Evolutionary conservation across 2,888 invertebrate genomes (phyloP), one percentile per base, ranked within the genome.

Genomic region (Plutella xylostella): DNA sequence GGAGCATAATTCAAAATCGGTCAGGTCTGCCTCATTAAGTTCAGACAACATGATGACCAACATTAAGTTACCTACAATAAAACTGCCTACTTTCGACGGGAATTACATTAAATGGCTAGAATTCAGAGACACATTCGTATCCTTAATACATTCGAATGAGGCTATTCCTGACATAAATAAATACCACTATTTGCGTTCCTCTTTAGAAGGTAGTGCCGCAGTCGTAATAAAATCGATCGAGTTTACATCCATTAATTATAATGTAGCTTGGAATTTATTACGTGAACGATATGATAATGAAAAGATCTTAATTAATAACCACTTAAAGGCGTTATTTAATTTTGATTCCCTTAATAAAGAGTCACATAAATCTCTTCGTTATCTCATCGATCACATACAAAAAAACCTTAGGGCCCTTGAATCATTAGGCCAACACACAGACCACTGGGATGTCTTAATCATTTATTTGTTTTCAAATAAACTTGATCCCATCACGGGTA

Each of bases 231-330:
- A 43, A 7, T 51, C 52, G 7, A 19, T 54, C 3, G 50, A 52
- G 31, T 45, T 53, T 4, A 45, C 50, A 4, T 35, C 33, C 6
- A 17, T 7, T 4, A 56, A 54, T 21, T 55, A 55, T 45, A 15
- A 22, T 7, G 45, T 46, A 15, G 56, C 54, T 1, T 53, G 54
- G 53, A 17, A 44, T 15, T 30, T 55, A 4, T 21, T 55, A 6
- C 50, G 53, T 19, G 45, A 51, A 15, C 44, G 55, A 7, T 56
- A 50, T 30, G 46, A 55, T 17, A 55, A 55, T 38, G 50, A 52
- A 45, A 33, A 46, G 2, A 47, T 45, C 17, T 30, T 56, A 7
- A 53, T 51, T 28, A 46, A 45, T 18, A 48, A 52, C 31, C 56
- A 55, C 39, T 17, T 56, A 7, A 49, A 49, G 3, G 25, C 53